These are phyloP conservation scores for Entosphenus tridentatus DNA, from an alignment of 2,113 vertebrate species.

Conservation along the genomic window DNA sequence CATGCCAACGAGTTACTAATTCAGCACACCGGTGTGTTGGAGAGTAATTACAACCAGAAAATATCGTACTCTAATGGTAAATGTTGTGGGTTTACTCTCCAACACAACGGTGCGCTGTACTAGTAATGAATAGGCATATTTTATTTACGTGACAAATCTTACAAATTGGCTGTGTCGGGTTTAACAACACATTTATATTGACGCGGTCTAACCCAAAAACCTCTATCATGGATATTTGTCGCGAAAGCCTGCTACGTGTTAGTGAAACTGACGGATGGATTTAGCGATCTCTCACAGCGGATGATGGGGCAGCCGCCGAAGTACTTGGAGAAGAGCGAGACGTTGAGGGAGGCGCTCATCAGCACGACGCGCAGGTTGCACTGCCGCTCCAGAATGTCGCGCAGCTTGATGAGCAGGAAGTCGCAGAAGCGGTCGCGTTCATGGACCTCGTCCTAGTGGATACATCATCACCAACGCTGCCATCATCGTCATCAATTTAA, in stretches of 20 bases:
- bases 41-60: no score
- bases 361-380: constrained; percentile 50
- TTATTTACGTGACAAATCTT: background rate
- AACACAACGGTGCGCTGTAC: background rate
- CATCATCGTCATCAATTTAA: no score
- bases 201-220: background rate
- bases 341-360: constrained; percentile 66
- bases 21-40: no score
- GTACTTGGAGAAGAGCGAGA: constrained; percentile 54
- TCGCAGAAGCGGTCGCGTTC: constrained; percentile 79
- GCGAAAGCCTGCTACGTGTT: no score
- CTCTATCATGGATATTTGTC: no score
- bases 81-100: no score
- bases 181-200: background rate
- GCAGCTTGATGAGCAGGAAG: constrained; percentile 71
- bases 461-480: no score
- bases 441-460: constrained; percentile 66
- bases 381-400: constrained; percentile 45
- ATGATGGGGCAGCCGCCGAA: constrained; percentile 67
- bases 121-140: background rate
- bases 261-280: background rate
- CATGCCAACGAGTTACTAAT: no score
- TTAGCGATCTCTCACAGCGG: constrained; percentile 36
- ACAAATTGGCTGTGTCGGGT: background rate
- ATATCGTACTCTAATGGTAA: no score